Conservation (phyloP, 2,888 invertebrate genomes). For the Cerastis rubricosa region DNA sequence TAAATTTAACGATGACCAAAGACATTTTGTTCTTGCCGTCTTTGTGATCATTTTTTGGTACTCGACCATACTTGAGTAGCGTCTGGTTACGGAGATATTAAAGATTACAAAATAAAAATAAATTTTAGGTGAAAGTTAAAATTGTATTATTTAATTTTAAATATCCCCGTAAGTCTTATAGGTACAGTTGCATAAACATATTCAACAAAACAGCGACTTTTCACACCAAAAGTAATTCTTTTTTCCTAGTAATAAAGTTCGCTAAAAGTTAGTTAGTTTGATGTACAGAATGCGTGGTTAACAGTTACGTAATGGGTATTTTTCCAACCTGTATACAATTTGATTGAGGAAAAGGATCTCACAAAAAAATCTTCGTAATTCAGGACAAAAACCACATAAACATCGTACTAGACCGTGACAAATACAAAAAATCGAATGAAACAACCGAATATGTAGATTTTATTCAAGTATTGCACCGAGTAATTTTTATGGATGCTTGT, state of each 20-base stretch:
- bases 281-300: background rate
- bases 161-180: background rate
- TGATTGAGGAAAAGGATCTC: background rate
- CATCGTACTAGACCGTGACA: conserved; percentile 49
- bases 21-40: background rate
- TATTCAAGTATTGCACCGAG: conserved; percentile 52
- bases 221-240: background rate
- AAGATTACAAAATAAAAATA: too few relatives aligned
- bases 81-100: background rate
- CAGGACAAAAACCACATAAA: conserved; percentile 16
- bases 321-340: background rate
- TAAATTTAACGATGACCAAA: background rate
- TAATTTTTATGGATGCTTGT: conserved; percentile 52
- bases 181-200: background rate
- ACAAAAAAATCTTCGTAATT: conserved; percentile 10
- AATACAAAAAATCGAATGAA: conserved; percentile 48
- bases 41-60: background rate
- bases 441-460: conserved; percentile 54
- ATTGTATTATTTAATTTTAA: background rate
- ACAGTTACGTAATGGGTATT: background rate
- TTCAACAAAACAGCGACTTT: background rate
- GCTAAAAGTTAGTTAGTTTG: background rate
- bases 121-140: background rate
- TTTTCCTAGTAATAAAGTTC: background rate
- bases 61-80: background rate